A percentile compares a stretch with the other conserved stretches of the same genome.
These are phyloP conservation scores for Geothlypis trichas DNA, from an alignment of 2,113 vertebrate species.

Conservation along the genomic window DNA sequence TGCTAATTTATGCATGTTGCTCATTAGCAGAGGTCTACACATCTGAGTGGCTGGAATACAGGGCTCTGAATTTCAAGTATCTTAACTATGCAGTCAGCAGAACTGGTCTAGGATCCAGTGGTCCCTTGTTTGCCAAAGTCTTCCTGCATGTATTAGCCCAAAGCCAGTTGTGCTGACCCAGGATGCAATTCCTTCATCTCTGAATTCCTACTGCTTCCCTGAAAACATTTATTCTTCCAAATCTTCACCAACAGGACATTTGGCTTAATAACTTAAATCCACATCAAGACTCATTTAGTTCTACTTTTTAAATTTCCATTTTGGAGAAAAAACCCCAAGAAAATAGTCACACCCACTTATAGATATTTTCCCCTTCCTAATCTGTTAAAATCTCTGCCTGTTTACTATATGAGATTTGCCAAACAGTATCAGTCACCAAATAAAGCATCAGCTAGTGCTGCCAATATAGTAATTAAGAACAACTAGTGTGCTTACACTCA, in stretches of 20 bases:
- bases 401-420: neutral
- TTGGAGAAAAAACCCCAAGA: neutral
- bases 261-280: neutral
- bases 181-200: neutral
- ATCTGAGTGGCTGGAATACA: neutral
- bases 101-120: fast-evolving
- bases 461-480: slow-evolving; percentile 47
- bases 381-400: neutral
- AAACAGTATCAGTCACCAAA: neutral
- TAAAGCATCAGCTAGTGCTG: slow-evolving; percentile 3
- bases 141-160: neutral
- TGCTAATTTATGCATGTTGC: slow-evolving; percentile 40
- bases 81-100: neutral
- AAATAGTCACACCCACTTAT: neutral
- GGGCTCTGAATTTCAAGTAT: slow-evolving; percentile 9
- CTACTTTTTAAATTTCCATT: neutral
- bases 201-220: neutral
- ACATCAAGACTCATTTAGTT: neutral
- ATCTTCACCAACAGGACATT: neutral
- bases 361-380: neutral
- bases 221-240: neutral
- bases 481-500: neutral
- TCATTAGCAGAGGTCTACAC: neutral
- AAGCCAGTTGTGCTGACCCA: neutral
- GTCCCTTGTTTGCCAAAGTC: neutral